Base-by-base conservation (phyloP, 2,113 vertebrate species). In the Okapia johnstoni region DNA sequence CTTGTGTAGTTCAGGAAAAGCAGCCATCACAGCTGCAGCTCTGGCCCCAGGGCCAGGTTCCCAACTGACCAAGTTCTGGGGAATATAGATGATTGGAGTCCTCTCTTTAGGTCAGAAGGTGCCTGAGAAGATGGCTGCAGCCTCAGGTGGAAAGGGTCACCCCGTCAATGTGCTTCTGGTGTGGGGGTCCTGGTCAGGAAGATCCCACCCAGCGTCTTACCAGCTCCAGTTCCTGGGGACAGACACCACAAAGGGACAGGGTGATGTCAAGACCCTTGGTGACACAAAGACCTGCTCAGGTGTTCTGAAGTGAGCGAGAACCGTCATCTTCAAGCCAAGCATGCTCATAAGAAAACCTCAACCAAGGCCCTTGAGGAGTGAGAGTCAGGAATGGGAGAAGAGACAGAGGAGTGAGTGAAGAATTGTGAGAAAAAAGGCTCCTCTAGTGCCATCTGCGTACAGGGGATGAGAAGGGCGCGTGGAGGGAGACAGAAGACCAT, bases 401-500 rank as follows among this genome's bases (percentile, higher is more conserved):
- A 54, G 30, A 9, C 54, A 54, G 16, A 28, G 15, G 36, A 26
- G 2, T 2, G 16, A 55, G 26, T 7, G 50, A 43, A 79, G 40
- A 83, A 57, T 1, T 1, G 17, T 57, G 12, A 40, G 77, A 6
- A 80, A 48, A 17, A 50, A 50, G 77, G 30, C 5, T 23, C 52
- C 25, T 48, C n/a, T 40, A 36, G n/a, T 9, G 19, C 33, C 54
- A 7, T 36, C 15, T 43, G 28, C 6, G 12, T 17, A 6, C 15
- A 16, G 60, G 4, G 5, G 3, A 14, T 3, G 48, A 19, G 40
- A 46, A n/a, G 25, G 10, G 2, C 0, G 0, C 9, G 21, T 8
- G 2, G 4, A 10, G 2, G 2, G 14, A n/a, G 54, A 48, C 4
- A 50, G 26, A 79, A 40, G n/a, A 4, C 12, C 33, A 19, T 28